Percentiles rank a stretch among this genome's conserved stretches.
phyloP scores from a whole-genome alignment of 92 coral and sea anemone species.

The Siderastrea radians region DNA sequence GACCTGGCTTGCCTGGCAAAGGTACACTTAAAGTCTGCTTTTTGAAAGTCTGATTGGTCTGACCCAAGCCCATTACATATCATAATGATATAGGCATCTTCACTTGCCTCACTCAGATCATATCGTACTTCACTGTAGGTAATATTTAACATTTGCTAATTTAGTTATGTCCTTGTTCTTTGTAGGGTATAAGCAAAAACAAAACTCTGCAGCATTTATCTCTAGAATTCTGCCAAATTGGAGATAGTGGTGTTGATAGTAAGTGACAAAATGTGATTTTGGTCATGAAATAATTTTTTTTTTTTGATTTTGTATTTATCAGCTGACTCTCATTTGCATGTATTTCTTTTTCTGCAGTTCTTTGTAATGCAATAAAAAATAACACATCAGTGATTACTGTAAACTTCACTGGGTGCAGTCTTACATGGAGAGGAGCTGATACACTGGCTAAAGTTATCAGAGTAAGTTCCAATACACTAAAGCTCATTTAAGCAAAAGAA shows the following conservation, averaged over 20 bases:
- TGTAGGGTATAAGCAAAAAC: conserved; percentile 89
- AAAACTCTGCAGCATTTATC: conserved; percentile 87
- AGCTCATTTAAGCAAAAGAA: too few relatives aligned
- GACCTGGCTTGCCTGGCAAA: conserved; percentile 89
- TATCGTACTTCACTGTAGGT: neutral
- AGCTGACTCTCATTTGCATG: neutral
- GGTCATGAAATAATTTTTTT: neutral
- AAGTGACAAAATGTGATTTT: conserved; percentile 12
- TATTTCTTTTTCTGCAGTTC: conserved; percentile 51
- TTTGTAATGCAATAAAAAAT: conserved; percentile 88
- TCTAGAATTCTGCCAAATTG: conserved; percentile 96
- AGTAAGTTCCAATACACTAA: conserved; percentile 45
- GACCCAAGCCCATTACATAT: too few relatives aligned
- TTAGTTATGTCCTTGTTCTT: neutral
- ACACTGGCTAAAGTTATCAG: conserved; percentile 88
- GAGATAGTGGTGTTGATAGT: conserved; percentile 96
- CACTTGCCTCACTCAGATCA: neutral
- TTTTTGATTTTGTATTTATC: neutral
- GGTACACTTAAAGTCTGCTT: conserved; percentile 49
- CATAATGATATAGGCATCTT: neutral
- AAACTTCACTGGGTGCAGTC: conserved; percentile 93
- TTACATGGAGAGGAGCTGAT: conserved; percentile 98
- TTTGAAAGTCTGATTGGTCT: neutral
- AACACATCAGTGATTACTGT: conserved; percentile 83
- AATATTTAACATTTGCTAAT: neutral